phyloP scores from a whole-genome alignment of 2,797 vertebrate genomes.

The Pangasius mekongensis region DNA sequence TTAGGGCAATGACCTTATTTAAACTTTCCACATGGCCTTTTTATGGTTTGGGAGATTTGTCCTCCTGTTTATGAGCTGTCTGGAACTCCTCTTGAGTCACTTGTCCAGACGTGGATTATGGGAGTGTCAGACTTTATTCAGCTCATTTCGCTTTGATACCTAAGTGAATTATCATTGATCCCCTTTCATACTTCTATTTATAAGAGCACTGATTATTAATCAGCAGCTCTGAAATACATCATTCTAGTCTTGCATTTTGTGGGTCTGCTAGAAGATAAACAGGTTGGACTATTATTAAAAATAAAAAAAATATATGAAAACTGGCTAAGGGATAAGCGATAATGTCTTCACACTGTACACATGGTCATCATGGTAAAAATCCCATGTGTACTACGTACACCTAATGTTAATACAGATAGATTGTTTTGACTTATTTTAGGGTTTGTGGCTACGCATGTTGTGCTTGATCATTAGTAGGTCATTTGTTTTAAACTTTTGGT shows the following conservation, averaged over 20 bases:
- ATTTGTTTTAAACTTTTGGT: neutral
- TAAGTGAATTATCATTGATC: constrained; percentile 45
- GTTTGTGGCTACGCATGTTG: neutral
- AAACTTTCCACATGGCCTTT: constrained; percentile 22
- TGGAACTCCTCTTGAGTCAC: constrained; percentile 5
- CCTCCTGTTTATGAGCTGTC: constrained; percentile 6
- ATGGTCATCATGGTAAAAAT: neutral
- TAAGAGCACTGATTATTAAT: constrained; percentile 32
- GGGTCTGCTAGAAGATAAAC: neutral
- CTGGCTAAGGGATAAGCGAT: neutral
- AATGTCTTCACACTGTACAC: neutral
- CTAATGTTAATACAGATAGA: neutral
- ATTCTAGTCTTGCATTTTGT: neutral
- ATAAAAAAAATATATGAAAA: neutral
- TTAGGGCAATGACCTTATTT: constrained; percentile 25
- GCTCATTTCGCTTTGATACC: constrained; percentile 34
- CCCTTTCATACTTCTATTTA: constrained; percentile 45
- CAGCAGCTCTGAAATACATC: neutral
- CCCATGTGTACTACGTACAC: neutral
- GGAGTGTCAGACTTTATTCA: neutral
- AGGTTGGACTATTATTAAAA: neutral
- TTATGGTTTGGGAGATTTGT: constrained; percentile 21
- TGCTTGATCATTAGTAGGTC: neutral
- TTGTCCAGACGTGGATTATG: constrained; percentile 30
- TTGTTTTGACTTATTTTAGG: neutral